Evolutionary conservation across 2,888 invertebrate genomes (phyloP).

Genomic region (Melipona beecheii): DNA sequence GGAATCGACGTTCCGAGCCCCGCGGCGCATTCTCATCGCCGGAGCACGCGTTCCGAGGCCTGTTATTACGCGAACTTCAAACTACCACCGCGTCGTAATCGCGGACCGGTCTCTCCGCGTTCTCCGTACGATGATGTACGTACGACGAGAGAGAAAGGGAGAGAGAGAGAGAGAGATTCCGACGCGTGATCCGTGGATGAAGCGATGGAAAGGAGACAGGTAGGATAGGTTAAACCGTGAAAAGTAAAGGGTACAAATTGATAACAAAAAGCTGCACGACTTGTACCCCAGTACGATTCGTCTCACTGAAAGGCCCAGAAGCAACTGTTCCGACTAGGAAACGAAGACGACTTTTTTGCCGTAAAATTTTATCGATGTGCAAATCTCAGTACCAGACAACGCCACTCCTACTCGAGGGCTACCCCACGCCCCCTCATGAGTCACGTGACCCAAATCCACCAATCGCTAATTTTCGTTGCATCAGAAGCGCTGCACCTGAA

Average conservation of each 20-base stretch:
- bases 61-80: constrained; percentile 73
- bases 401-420: too few species aligned
- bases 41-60: constrained; percentile 58
- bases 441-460: too few species aligned
- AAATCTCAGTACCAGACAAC: too few species aligned
- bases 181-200: not conserved
- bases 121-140: constrained; percentile 18
- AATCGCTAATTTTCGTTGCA: too few species aligned
- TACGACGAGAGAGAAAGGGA: not conserved
- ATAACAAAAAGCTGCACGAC: constrained; percentile 8
- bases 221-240: not conserved
- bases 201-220: not conserved
- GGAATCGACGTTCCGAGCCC: constrained; percentile 61
- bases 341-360: too few species aligned
- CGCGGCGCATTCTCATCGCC: constrained; percentile 64
- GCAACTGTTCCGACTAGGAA: too few species aligned
- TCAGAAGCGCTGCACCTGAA: too few species aligned
- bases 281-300: too few species aligned
- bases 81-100: constrained; percentile 71
- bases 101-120: constrained; percentile 41
- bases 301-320: too few species aligned
- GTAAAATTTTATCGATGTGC: too few species aligned
- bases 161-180: too few species aligned
- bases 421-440: too few species aligned
- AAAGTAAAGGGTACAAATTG: constrained; percentile 16